Percentiles rank a stretch among this genome's conserved stretches.
phyloP scores from a whole-genome alignment of 2,888 invertebrate genomes.

The Melieria picta region DNA sequence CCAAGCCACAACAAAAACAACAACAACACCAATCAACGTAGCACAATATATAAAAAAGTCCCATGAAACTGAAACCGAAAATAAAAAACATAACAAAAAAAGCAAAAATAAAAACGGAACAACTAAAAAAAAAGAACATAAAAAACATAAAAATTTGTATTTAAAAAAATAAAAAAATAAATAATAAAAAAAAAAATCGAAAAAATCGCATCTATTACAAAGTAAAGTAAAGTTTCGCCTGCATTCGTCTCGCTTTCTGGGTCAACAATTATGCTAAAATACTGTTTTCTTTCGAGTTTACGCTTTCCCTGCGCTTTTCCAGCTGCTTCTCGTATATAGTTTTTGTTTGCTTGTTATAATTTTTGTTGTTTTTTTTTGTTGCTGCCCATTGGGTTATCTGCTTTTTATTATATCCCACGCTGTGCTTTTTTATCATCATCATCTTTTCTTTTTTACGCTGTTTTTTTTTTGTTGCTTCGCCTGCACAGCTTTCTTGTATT shows the following conservation, averaged over 20 bases:
- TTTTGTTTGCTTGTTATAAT: slow-evolving; percentile 24
- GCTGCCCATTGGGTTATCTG: neutral
- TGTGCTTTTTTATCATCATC: neutral
- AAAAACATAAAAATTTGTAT: slow-evolving; percentile 1
- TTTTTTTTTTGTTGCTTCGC: neutral
- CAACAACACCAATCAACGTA: neutral
- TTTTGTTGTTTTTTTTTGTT: slow-evolving; percentile 4
- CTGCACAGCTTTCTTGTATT: slow-evolving; percentile 10
- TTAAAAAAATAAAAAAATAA: neutral
- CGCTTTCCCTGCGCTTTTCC: too few relatives aligned
- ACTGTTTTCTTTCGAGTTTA: slow-evolving; percentile 50
- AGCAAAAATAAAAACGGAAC: too few relatives aligned
- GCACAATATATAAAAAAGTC: neutral
- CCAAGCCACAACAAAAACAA: neutral
- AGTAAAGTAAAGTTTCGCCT: slow-evolving; percentile 9
- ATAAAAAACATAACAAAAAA: neutral
- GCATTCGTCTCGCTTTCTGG: slow-evolving; percentile 49
- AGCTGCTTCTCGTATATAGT: slow-evolving; percentile 41
- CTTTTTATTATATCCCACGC: slow-evolving; percentile 13
- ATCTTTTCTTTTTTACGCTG: neutral
- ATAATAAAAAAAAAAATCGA: neutral
- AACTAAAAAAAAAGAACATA: slow-evolving; percentile 8
- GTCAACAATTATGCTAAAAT: slow-evolving; percentile 61
- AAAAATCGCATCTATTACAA: neutral
- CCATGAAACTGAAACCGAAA: neutral